Evolutionary conservation across 2,888 invertebrate genomes (phyloP).

Genomic region (Amphipoea oculea): DNA sequence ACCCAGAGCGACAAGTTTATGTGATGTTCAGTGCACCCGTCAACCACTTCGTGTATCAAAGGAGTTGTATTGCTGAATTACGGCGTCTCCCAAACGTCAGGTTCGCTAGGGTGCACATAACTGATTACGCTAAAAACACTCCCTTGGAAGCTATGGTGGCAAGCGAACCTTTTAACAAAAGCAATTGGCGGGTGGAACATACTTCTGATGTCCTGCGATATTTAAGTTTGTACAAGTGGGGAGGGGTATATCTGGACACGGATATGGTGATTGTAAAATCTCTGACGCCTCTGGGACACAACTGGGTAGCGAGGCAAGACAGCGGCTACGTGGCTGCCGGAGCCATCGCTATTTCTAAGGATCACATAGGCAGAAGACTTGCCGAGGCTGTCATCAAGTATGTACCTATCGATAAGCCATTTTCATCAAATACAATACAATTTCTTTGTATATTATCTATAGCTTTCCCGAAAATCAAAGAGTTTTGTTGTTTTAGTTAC

Average conservation of each 20-base stretch:
- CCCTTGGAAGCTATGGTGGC: conserved; percentile 90
- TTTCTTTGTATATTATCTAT: background rate
- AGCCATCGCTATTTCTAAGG: conserved; percentile 90
- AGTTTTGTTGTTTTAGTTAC: background rate
- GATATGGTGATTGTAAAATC: conserved; percentile 93
- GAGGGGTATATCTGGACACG: conserved; percentile 93
- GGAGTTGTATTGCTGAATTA: conserved; percentile 50
- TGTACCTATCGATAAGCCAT: conserved; percentile 12
- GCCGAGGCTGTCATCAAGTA: conserved; percentile 50
- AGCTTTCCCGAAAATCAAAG: background rate
- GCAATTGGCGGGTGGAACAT: conserved; percentile 87
- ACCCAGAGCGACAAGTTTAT: conserved; percentile 90
- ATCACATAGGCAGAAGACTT: conserved; percentile 68
- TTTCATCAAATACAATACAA: background rate
- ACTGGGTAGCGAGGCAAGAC: conserved; percentile 91
- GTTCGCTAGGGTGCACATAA: conserved; percentile 59
- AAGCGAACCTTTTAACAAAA: conserved; percentile 85
- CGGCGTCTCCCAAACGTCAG: conserved; percentile 40
- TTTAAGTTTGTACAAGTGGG: conserved; percentile 93
- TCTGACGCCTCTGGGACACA: conserved; percentile 88
- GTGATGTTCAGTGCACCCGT: conserved; percentile 70
- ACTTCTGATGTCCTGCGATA: conserved; percentile 92
- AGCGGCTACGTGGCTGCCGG: conserved; percentile 91
- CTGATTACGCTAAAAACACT: conserved; percentile 87
- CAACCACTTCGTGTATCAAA: conserved; percentile 21